phyloP scores from a whole-genome alignment of 2,113 vertebrate genomes.

The Xyliphius kryptos region DNA sequence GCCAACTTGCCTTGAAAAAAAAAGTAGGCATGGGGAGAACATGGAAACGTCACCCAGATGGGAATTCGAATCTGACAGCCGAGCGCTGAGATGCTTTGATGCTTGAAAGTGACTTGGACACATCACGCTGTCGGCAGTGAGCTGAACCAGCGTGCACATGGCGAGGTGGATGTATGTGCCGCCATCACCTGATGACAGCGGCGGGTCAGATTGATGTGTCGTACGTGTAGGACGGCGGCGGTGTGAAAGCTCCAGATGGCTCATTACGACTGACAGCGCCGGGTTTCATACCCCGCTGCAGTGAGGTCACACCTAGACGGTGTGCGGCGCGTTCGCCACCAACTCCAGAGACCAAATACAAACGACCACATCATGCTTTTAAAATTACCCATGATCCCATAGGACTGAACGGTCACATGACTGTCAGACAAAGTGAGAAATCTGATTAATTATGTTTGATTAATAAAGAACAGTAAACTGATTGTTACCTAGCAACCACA shows the following conservation, averaged over 20 bases:
- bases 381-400: neutral
- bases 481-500: no score
- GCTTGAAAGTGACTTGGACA: conserved; percentile 11
- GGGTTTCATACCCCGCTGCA: conserved; percentile 36
- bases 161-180: conserved; percentile 10
- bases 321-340: conserved; percentile 1
- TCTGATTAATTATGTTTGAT: no score
- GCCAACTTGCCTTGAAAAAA: no score
- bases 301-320: conserved; percentile 38
- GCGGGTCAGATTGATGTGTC: conserved; percentile 37
- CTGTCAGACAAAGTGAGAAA: no score
- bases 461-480: no score
- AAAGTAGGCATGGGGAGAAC: no score
- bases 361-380: neutral
- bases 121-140: conserved; percentile 6
- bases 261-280: conserved; percentile 44
- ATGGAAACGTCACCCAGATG: no score
- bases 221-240: conserved; percentile 33
- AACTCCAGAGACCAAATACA: conserved; percentile 11
- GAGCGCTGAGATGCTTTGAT: conserved; percentile 1
- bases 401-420: no score
- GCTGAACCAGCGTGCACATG: neutral
- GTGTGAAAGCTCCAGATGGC: conserved; percentile 42
- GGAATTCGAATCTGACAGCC: no score
- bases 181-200: conserved; percentile 17